Percentiles rank a stretch among this genome's conserved stretches.
Evolutionary conservation across 1,140 invertebrate genomes (phyloP).

Genomic region (Drosophila carrolli): DNA sequence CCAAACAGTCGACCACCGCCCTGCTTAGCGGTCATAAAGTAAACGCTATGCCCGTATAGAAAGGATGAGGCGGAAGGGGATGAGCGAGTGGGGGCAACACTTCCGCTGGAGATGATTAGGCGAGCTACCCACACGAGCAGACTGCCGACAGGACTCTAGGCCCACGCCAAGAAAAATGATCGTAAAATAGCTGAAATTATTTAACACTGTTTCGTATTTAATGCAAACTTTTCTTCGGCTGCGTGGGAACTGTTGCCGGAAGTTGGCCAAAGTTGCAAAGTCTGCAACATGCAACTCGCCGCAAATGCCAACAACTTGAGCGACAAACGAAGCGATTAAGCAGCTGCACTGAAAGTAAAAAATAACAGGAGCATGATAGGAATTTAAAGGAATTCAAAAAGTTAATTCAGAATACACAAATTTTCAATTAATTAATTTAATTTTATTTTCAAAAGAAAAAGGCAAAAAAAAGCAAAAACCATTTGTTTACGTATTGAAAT

Average conservation of each 20-base stretch:
- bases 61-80: not conserved
- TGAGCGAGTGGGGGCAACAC: conserved; percentile 25
- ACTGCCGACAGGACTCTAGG: conserved; percentile 18
- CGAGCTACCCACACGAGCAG: conserved; percentile 8
- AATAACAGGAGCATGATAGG: no score
- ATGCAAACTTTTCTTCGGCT: conserved; percentile 66
- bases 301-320: conserved; percentile 35
- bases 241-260: conserved; percentile 68
- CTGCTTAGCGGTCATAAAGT: conserved; percentile 60
- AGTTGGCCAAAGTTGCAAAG: conserved; percentile 70
- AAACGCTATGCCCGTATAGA: conserved; percentile 34
- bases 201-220: conserved; percentile 80
- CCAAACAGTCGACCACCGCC: conserved; percentile 35
- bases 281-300: conserved; percentile 45
- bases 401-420: no score
- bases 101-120: conserved; percentile 65
- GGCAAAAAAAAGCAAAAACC: no score
- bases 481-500: no score
- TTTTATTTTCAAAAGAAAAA: no score
- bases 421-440: no score
- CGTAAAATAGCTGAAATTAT: conserved; percentile 75
- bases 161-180: conserved; percentile 60
- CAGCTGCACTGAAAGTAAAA: conserved; percentile 14
- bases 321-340: conserved; percentile 69
- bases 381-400: not conserved